These are phyloP conservation scores for Euplexia lucipara DNA, from an alignment of 2,888 invertebrate species.

Conservation along the genomic window DNA sequence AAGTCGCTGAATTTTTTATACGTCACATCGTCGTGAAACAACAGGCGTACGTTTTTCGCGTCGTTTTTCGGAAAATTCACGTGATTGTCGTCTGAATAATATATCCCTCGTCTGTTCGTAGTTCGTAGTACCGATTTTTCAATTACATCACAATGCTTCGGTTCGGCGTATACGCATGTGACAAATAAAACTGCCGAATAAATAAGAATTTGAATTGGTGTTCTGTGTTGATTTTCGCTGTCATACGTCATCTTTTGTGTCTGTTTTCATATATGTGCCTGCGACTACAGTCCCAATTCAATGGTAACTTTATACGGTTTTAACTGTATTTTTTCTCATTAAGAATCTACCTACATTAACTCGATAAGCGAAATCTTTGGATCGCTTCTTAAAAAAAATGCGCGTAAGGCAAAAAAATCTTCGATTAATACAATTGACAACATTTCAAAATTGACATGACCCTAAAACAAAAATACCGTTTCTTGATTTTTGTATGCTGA, in stretches of 20 bases:
- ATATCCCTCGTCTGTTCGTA: slow-evolving; percentile 76
- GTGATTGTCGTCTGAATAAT: slow-evolving; percentile 89
- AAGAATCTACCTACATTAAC: too few species aligned
- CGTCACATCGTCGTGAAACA: slow-evolving; percentile 83
- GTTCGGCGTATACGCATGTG: slow-evolving; percentile 60
- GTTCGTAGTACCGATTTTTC: slow-evolving; percentile 86
- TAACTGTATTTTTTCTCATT: too few species aligned
- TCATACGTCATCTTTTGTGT: slow-evolving; percentile 39
- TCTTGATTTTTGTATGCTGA: too few species aligned
- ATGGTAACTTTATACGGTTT: background rate
- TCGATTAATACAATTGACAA: too few species aligned
- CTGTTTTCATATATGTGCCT: slow-evolving; percentile 31
- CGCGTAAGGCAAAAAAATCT: too few species aligned
- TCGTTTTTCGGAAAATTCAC: slow-evolving; percentile 88
- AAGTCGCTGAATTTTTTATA: slow-evolving; percentile 87
- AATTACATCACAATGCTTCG: slow-evolving; percentile 86
- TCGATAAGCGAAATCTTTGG: too few species aligned
- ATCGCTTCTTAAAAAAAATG: too few species aligned
- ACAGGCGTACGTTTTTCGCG: slow-evolving; percentile 83
- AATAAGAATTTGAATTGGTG: slow-evolving; percentile 49
- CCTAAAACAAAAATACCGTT: too few species aligned
- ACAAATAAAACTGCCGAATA: slow-evolving; percentile 53
- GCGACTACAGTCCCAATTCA: background rate
- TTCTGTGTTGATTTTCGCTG: slow-evolving; percentile 42
- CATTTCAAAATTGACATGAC: too few species aligned